Percentiles rank a stretch among this genome's conserved stretches.
Evolutionary conservation across 1,140 invertebrate species (phyloP).

Genomic region (Radopholus similis): DNA sequence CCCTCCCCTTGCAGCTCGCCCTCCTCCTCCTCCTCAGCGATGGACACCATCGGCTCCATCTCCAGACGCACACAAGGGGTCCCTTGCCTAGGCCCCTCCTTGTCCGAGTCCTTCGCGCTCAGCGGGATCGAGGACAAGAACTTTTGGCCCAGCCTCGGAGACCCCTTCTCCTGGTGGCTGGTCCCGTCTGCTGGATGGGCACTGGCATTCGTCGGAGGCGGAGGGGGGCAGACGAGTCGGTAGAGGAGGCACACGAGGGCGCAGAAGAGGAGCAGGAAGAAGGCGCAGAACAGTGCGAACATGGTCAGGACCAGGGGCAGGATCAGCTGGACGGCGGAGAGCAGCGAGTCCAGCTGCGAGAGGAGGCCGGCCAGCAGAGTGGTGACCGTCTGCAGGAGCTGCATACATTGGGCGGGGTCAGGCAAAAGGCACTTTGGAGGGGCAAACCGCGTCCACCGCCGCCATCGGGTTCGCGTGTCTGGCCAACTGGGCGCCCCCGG

Average conservation of each 20-base stretch:
- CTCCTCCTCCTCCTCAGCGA: too few species aligned
- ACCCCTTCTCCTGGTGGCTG: too few species aligned
- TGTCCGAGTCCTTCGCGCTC: too few species aligned
- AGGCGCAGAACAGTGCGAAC: neutral
- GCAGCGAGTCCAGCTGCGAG: neutral
- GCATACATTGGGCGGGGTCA: neutral
- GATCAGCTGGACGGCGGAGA: slow-evolving; percentile 3
- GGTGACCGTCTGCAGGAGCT: neutral
- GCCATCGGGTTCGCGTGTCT: neutral
- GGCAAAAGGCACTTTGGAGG: neutral
- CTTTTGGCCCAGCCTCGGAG: too few species aligned
- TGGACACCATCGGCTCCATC: too few species aligned
- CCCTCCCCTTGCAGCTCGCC: too few species aligned
- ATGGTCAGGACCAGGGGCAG: neutral
- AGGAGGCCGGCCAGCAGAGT: neutral
- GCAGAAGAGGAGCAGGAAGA: slow-evolving; percentile 7
- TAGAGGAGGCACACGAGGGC: neutral
- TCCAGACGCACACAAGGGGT: too few species aligned
- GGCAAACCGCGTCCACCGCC: neutral
- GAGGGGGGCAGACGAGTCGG: neutral
- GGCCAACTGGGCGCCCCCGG: neutral
- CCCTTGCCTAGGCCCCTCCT: too few species aligned
- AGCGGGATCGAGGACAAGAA: too few species aligned
- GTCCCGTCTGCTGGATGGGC: neutral
- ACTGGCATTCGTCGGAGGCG: neutral